A percentile compares a stretch with the other conserved stretches of the same genome.
Conservation (phyloP, 2,113 vertebrate genomes). For the Perca fluviatilis region DNA sequence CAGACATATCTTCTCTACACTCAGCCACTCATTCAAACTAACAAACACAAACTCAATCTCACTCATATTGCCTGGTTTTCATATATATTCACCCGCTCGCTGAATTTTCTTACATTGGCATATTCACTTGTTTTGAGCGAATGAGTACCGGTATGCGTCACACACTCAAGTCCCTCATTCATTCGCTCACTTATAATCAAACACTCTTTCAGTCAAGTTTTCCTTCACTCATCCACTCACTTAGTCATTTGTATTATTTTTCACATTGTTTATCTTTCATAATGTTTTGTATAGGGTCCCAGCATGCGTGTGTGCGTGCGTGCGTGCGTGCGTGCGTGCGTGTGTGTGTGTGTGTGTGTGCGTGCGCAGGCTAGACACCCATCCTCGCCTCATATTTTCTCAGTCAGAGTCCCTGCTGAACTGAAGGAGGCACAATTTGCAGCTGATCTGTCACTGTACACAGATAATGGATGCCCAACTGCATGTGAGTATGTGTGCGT, state of each 20-base stretch:
- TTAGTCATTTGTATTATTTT: not conserved
- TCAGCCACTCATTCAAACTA: no score
- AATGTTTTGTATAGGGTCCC: not conserved
- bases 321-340: not conserved
- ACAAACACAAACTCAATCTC: no score
- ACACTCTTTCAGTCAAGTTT: no score
- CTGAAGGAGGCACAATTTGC: conserved; percentile 70
- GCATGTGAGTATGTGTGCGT: conserved; percentile 24
- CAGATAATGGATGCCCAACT: conserved; percentile 74
- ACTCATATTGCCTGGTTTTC: no score
- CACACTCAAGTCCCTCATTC: no score
- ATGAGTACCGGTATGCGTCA: no score
- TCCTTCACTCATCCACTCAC: not conserved
- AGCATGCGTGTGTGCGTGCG: not conserved
- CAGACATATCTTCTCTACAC: no score
- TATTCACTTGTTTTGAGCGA: not conserved
- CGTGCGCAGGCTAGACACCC: conserved; percentile 4
- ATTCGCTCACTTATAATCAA: not conserved
- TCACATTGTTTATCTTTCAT: not conserved
- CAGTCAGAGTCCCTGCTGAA: conserved; percentile 68
- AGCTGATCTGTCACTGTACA: conserved; percentile 79
- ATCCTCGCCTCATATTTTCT: conserved; percentile 55
- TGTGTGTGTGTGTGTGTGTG: conserved; percentile 46
- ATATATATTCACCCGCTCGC: no score
- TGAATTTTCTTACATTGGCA: no score